phyloP scores from a whole-genome alignment of 2,888 invertebrate genomes.

The Lycocerus yunnanus region DNA sequence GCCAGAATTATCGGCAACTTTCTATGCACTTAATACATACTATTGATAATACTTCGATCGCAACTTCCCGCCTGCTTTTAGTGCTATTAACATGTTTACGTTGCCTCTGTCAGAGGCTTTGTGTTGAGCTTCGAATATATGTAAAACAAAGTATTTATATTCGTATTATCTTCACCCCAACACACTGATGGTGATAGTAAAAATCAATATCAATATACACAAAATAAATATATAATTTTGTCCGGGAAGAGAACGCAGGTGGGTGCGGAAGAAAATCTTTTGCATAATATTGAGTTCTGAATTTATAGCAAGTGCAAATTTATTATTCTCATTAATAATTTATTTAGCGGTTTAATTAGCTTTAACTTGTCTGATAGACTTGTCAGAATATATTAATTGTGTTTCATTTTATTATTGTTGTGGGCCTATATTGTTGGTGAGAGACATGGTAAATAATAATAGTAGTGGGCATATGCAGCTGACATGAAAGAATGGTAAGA shows the following conservation, averaged over 20 bases:
- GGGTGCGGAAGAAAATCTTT: background rate
- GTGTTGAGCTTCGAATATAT: no score
- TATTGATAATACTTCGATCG: no score
- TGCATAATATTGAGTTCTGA: background rate
- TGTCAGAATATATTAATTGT: background rate
- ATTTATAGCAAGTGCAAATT: background rate
- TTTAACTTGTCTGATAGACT: background rate
- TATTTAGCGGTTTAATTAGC: background rate
- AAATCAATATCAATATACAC: no score
- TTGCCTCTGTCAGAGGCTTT: no score
- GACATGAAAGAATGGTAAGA: slow-evolving; percentile 18
- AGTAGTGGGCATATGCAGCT: slow-evolving; percentile 25
- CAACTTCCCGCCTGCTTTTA: no score
- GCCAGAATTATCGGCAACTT: no score
- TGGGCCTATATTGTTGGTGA: background rate
- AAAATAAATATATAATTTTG: background rate
- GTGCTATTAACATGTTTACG: no score
- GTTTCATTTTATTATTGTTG: background rate
- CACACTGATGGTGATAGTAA: no score
- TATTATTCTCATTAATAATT: background rate
- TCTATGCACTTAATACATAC: no score
- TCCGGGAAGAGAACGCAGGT: background rate
- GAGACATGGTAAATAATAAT: slow-evolving; percentile 8
- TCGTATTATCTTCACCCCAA: no score
- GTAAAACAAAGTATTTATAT: no score